Base-by-base conservation (phyloP, 2,797 vertebrate genomes). In the Falco naumanni region DNA sequence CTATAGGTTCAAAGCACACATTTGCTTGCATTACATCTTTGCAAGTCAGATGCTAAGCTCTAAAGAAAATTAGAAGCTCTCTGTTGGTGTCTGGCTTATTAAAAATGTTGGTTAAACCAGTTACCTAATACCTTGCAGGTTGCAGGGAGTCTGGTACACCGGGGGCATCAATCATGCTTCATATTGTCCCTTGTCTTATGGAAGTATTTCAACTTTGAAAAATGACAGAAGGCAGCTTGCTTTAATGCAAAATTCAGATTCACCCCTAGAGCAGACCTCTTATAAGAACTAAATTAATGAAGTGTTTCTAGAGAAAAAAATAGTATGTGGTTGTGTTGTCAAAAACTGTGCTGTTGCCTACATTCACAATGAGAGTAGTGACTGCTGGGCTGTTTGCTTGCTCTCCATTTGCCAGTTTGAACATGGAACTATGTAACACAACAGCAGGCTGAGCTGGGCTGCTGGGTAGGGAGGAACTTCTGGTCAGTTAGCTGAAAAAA, bases 171-270 rank as follows among this genome's bases (percentile, higher is more conserved):
- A 1, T 82, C 28, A 15, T 34, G n/a, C 50, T 54, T 89, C 33
- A 2, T 39, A 28, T 10, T 31, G 25, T 43, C 26, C 33, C 20
- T 78, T 84, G 83, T 69, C 34, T 91, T 78, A 69, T 29, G 48
- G 37, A 91, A 51, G 14, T 31, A 34, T 79, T 93, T 72, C 34
- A 78, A 6, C 9, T 61, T 82, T 86, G 41, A 65, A 68, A 88
- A 79, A 47, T 61, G 54, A 79, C 16, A 68, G 33, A 50, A 88
- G 15, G 13, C 17, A 28, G 57, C 28, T 74, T 88, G 16, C 50
- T 79, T 57, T 81, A 50, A 64, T 51, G 47, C n/a, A 76, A 84
- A 84, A 89, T 88, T 71, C n/a, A 54, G 29, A 72, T 72, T 94
- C 17, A 82, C 69, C 59, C 79, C 66, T 85, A 84, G 83, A 94